Conservation (phyloP, 1,140 invertebrate species). For the Holcopasites calliopsidis region DNA sequence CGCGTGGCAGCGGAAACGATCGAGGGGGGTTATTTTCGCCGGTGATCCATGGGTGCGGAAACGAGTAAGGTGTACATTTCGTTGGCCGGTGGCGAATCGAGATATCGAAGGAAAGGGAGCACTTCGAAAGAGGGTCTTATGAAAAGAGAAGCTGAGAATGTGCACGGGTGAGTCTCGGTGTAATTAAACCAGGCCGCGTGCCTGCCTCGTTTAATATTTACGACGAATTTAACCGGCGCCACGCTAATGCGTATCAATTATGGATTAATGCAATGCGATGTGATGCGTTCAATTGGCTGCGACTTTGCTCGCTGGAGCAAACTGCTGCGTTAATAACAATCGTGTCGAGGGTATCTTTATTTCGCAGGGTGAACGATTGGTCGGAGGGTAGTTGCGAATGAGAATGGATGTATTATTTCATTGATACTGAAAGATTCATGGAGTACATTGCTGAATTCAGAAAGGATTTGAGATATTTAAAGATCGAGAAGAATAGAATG, state of each 20-base stretch:
- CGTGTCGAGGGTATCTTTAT: not conserved
- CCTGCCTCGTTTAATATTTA: conserved; percentile 17
- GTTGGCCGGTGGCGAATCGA: not conserved
- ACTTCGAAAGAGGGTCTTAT: too few species aligned
- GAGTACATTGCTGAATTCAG: too few species aligned
- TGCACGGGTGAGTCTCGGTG: not conserved
- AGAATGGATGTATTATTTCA: too few species aligned
- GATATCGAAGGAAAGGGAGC: not conserved
- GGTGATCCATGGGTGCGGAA: not conserved
- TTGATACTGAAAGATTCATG: too few species aligned
- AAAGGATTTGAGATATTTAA: too few species aligned
- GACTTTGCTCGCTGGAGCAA: not conserved
- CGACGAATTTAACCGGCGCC: conserved; percentile 4
- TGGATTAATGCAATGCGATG: conserved; percentile 15
- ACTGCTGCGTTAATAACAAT: conserved; percentile 5
- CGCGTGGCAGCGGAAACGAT: conserved; percentile 34
- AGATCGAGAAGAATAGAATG: too few species aligned
- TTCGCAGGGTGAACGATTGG: not conserved
- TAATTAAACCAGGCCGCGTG: conserved; percentile 14
- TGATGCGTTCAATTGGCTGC: not conserved
- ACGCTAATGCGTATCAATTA: conserved; percentile 36
- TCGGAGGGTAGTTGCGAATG: too few species aligned
- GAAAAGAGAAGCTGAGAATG: not conserved
- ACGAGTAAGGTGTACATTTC: not conserved
- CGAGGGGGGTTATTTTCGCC: conserved; percentile 4